These are phyloP conservation scores for Gadus macrocephalus DNA, from an alignment of 2,113 vertebrate species.

Conservation along the genomic window DNA sequence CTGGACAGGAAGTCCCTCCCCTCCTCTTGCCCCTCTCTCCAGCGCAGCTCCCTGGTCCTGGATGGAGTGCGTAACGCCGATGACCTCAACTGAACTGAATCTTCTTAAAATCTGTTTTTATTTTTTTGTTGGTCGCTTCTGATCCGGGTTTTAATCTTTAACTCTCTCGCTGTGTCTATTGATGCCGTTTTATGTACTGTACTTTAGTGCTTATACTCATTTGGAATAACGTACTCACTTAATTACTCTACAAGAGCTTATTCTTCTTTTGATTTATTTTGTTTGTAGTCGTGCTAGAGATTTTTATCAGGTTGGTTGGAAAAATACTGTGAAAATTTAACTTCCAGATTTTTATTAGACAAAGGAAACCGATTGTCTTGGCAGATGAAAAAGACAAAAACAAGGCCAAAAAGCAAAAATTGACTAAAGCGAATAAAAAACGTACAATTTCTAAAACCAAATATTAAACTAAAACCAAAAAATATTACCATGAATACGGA, in stretches of 20 bases:
- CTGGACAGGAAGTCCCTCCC: slow-evolving; percentile 30
- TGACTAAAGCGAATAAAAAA: slow-evolving; percentile 49
- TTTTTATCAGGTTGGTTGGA: slow-evolving; percentile 83
- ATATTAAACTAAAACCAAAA: slow-evolving; percentile 63
- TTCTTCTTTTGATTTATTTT: slow-evolving; percentile 52
- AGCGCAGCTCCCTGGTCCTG: slow-evolving; percentile 71
- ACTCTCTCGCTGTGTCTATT: slow-evolving; percentile 68
- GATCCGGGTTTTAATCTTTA: slow-evolving; percentile 51
- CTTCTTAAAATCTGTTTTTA: slow-evolving; percentile 64
- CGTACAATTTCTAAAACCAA: slow-evolving; percentile 53
- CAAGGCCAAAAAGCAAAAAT: slow-evolving; percentile 65
- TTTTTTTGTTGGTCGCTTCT: slow-evolving; percentile 65
- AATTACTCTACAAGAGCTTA: slow-evolving; percentile 71
- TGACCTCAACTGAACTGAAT: slow-evolving; percentile 78
- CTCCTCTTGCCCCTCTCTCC: slow-evolving; percentile 59
- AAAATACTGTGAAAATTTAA: slow-evolving; percentile 84
- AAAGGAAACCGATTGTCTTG: slow-evolving; percentile 66
- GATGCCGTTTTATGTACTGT: slow-evolving; percentile 71
- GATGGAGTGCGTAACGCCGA: slow-evolving; percentile 74
- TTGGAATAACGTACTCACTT: slow-evolving; percentile 73
- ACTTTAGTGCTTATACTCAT: slow-evolving; percentile 73
- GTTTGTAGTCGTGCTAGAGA: slow-evolving; percentile 78
- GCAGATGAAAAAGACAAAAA: slow-evolving; percentile 56
- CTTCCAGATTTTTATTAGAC: slow-evolving; percentile 78
- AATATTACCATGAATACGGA: slow-evolving; percentile 24